Conservation (phyloP, 2,113 vertebrate genomes). For the Muscicapa adusta region DNA sequence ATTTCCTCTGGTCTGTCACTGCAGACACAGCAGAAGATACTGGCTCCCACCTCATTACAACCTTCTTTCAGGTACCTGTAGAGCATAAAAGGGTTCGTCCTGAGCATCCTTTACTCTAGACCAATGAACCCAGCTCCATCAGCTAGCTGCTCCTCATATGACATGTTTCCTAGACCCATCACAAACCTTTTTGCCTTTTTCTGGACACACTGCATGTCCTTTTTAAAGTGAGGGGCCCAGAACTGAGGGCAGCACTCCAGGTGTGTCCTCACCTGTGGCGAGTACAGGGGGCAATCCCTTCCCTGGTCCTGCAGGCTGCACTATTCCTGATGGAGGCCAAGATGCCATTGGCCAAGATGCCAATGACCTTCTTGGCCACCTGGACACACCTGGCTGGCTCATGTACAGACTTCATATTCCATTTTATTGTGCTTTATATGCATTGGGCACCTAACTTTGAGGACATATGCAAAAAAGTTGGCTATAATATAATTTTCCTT, state of each 20-base stretch:
- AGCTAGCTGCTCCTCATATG: background rate
- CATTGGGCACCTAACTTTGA: background rate
- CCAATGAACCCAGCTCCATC: background rate
- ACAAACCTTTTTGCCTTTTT: background rate
- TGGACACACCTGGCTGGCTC: fast-evolving
- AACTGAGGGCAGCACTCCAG: fast-evolving
- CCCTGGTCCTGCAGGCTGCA: background rate
- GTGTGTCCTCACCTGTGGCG: fast-evolving
- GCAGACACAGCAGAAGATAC: background rate
- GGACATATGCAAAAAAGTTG: background rate
- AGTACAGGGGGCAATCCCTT: background rate
- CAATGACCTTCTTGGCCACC: background rate
- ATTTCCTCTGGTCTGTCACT: background rate
- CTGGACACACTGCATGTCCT: background rate
- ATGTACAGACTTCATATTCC: background rate
- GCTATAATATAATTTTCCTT: background rate
- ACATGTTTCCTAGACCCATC: background rate
- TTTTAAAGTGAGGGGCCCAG: background rate
- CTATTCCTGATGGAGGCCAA: background rate
- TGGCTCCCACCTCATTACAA: fast-evolving
- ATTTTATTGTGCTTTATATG: background rate
- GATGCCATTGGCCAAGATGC: background rate
- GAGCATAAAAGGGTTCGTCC: no score
- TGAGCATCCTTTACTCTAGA: background rate
- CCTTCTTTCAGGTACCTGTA: background rate